Base-by-base conservation (phyloP, 2,113 vertebrate genomes). In the Microcebus lehilahytsara region DNA sequence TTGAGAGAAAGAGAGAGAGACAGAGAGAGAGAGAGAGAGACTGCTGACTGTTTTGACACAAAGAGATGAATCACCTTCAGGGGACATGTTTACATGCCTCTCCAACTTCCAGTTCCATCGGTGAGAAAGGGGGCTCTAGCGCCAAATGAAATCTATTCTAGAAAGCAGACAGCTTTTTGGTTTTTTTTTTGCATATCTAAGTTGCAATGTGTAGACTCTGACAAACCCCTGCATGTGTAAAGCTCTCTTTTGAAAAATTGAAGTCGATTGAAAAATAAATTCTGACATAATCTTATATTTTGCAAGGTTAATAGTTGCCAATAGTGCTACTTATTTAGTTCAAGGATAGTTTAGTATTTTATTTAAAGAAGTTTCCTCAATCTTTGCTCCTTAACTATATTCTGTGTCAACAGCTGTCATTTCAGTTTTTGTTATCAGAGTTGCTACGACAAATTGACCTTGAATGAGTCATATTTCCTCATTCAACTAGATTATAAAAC, bases 241-340 rank as follows among this genome's bases (percentile, higher is more conserved):
- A 71, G 13, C 9, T 88, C n/a, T 83, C 60, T 89, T 95, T 85
- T 46, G 49, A 49, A 94, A 96, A 93, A 89, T 0, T 46, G 53
- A 95, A 89, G 78, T 81, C 67, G 93, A 58, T 12, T 93, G 96
- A 93, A 97, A 97, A 93, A 84, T 96, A 97, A 89, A 92, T 95
- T 79, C 58, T 87, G 93, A 92, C 78, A 96, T 71, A 89, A 93
- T 88, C 71, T 86, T 64, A 89, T 85, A 49, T 75, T 93, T 93
- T 51, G 10, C 9, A 89, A 79, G n/a, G 46, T 25, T 94, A 75
- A 92, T 27, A 89, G 60, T 72, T 93, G 69, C 46, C n/a, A 27
- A 7, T 53, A 86, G 49, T 10, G 19, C 20, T 51, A 20, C n/a
- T 79, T 88, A 62, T 20, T 83, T 78, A 88, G 53, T 96, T 96